Evolutionary conservation across 2,888 invertebrate genomes (phyloP).

Genomic region (Tipula helvola): DNA sequence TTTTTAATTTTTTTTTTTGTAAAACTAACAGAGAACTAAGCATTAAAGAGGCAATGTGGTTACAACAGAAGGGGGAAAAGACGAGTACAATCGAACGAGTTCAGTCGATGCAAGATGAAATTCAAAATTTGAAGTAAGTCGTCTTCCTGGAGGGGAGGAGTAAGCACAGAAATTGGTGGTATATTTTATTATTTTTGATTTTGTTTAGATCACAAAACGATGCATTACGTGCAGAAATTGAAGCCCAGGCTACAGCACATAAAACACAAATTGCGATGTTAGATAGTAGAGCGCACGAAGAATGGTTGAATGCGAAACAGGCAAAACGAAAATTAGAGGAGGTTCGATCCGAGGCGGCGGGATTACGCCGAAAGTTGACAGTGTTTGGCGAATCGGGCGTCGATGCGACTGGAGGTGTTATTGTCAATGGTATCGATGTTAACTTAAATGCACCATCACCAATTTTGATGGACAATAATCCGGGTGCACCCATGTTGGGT

Average conservation of each 20-base stretch:
- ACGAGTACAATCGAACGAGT: conserved; percentile 67
- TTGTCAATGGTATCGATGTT: conserved; percentile 14
- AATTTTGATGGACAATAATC: conserved; percentile 32
- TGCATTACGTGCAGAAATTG: conserved; percentile 64
- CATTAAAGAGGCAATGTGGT: conserved; percentile 61
- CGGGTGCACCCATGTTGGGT: conserved; percentile 35
- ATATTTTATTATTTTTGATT: conserved; percentile 12
- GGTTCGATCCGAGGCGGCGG: conserved; percentile 55
- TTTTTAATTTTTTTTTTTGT: conserved; percentile 7
- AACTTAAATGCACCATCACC: conserved; percentile 29
- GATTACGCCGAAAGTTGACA: conserved; percentile 47
- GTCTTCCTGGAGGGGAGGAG: neutral
- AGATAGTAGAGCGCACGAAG: conserved; percentile 74
- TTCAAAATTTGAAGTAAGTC: conserved; percentile 62
- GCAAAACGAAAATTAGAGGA: conserved; percentile 74
- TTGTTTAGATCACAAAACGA: conserved; percentile 40
- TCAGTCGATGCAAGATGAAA: conserved; percentile 63
- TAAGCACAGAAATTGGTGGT: neutral
- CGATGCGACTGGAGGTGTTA: neutral
- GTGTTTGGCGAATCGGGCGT: conserved; percentile 24
- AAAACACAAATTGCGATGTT: conserved; percentile 59
- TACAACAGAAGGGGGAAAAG: conserved; percentile 71
- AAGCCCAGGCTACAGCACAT: conserved; percentile 64
- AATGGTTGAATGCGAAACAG: conserved; percentile 73
- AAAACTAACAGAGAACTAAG: conserved; percentile 50